Evolutionary conservation across 2,888 invertebrate genomes (phyloP), one percentile per base, ranked within the genome.

Genomic region (Eucriotettix oculatus): DNA sequence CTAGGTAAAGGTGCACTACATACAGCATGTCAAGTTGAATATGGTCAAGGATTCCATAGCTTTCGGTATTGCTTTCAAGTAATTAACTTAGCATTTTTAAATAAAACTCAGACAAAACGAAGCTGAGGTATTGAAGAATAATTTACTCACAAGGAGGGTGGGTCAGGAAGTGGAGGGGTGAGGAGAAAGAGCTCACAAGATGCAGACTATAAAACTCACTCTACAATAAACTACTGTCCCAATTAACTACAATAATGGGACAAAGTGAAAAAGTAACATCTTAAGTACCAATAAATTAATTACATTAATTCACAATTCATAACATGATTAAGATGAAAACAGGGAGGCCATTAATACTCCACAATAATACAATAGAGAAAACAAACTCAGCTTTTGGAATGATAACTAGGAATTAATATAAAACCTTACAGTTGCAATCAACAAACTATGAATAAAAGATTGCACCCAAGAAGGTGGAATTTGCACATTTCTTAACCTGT

Each of bases 271-370:
- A 48, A 48, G n/a, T 14, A 48, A 42, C 56, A 56, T 60, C 57
- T 61, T 61, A 61, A 61, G 61, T 61, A 61, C 61, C 58, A 61
- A 61, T 61, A 61, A 61, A 61, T 58, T 61, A 61, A 57, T 59
- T 54, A 59, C 59, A 59, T 41, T 55, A 55, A 55, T 58, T 53
- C 54, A 17, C 57, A 43, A 48, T 14, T 42, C 42, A 58, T 42
- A 54, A 58, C 42, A 29, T 29, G 58, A 54, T 29, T 29, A 59
- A 43, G 43, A 44, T 55, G 42, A 59, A 59, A 59, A 59, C 48
- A 59, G 59, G 59, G 59, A 59, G 59, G 55, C 54, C 59, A 59
- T 55, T 42, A 41, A 59, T 44, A 44, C 42, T 42, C 44, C 60
- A 59, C 61, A 60, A 59, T 62, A 62, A 59, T 58, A 62, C 60